Base-by-base conservation (phyloP, 2,113 vertebrate species). In the Dromiciops gliroides region DNA sequence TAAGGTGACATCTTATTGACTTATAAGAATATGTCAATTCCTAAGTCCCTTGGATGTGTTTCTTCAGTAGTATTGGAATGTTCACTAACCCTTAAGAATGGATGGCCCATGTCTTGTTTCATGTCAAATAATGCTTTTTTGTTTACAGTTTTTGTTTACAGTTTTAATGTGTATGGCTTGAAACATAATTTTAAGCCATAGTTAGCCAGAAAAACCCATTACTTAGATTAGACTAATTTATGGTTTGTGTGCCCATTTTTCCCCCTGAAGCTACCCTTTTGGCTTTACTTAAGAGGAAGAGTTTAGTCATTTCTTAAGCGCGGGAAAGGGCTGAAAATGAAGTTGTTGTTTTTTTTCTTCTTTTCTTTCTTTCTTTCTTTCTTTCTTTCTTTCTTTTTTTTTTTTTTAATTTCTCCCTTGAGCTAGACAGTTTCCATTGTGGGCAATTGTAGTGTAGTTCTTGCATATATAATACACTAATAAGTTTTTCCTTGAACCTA, bases 361-460 rank as follows among this genome's bases (percentile, higher is more conserved):
- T 92, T 37, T 67, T 60, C 37, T 11, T 67, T 67, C 92, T 22
- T 90, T 94, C 91, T 37, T 67, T 60, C 37, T 11, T 67, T 67
- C 92, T 22, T 90, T 94, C 91, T 37, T 67, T 60, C 37, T 11
- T 67, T 67, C n/a, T n/a, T 96, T 93, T 22, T 90, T 94, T 92
- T 37, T 67, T 60, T 67, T 11, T 67, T 67, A 93, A 47, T 96
- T 96, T 96, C 50, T 75, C 51, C 28, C 88, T 49, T 26, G 26
- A 16, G 67, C n/a, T 83, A 83, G 31, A 48, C n/a, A 8, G 23
- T 96, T 97, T 97, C 92, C 93, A 94, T 89, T 1, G 75, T 95
- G 95, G 94, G 93, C 75, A 12, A 51, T 50, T 47, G n/a, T 48
- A 52, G 26, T 89, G 90, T n/a, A 91, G 53, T 49, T 89, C 37